Percentiles rank a stretch among this genome's conserved stretches.
These are phyloP conservation scores for Grallaria varia DNA, from an alignment of 2,113 vertebrate species.

Conservation along the genomic window DNA sequence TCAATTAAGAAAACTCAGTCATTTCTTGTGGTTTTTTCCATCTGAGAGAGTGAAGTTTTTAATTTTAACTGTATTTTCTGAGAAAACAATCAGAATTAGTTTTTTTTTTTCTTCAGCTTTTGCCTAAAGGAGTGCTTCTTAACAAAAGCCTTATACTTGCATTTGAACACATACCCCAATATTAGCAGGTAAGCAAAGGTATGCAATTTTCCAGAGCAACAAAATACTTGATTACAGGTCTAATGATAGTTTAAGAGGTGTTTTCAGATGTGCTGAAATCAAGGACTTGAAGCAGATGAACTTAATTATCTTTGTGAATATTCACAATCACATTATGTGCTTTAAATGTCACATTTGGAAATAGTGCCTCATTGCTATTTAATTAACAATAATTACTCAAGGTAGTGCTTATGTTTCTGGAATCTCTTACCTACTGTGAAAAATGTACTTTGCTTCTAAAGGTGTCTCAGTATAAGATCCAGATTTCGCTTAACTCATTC, in stretches of 20 bases:
- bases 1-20: neutral
- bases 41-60: neutral
- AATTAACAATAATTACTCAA: slow-evolving; percentile 72
- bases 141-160: slow-evolving; percentile 37
- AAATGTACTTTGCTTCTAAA: slow-evolving; percentile 20
- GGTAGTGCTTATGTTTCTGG: slow-evolving; percentile 39
- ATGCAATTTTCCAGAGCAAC: slow-evolving; percentile 58
- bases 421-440: slow-evolving; percentile 42
- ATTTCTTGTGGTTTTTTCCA: neutral
- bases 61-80: neutral
- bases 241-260: slow-evolving; percentile 71
- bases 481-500: neutral
- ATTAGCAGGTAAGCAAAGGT: slow-evolving; percentile 56
- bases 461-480: neutral
- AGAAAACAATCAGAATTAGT: neutral
- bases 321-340: slow-evolving; percentile 69
- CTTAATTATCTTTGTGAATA: slow-evolving; percentile 72
- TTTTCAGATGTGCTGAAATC: slow-evolving; percentile 68
- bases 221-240: slow-evolving; percentile 72
- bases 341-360: slow-evolving; percentile 72
- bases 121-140: neutral
- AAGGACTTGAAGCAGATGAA: slow-evolving; percentile 66
- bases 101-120: neutral
- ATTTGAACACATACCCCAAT: neutral
- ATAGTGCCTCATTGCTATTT: slow-evolving; percentile 59